Evolutionary conservation across 2,888 invertebrate genomes (phyloP).

Genomic region (Metacarcinus magister): DNA sequence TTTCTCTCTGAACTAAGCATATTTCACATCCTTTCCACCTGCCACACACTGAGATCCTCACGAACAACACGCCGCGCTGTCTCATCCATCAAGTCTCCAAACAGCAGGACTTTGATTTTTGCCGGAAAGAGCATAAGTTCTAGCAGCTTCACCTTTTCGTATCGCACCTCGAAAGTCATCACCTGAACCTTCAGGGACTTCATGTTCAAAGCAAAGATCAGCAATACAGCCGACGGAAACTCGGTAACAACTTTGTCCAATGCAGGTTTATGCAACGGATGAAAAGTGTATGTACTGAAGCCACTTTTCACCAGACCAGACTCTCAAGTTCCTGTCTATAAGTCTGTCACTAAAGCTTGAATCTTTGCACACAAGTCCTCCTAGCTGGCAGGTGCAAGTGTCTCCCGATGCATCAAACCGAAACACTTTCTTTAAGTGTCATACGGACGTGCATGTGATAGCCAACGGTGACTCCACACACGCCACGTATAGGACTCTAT

Average conservation of each 20-base stretch:
- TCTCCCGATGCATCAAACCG: not conserved
- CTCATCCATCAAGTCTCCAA: not conserved
- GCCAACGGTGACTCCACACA: not conserved
- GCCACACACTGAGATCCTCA: not conserved
- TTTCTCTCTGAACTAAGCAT: not conserved
- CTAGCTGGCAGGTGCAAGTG: not conserved
- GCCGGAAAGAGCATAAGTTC: not conserved
- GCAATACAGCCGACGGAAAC: not conserved
- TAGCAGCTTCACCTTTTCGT: not conserved
- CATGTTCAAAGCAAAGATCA: not conserved
- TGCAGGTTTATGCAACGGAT: not conserved
- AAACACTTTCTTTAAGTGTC: not conserved
- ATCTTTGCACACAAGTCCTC: not conserved
- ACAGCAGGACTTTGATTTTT: not conserved
- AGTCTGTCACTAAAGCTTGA: not conserved
- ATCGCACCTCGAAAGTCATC: not conserved
- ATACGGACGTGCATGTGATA: not conserved
- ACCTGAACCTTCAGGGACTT: not conserved
- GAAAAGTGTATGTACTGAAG: not conserved
- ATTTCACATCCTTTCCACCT: slow-evolving; percentile 8
- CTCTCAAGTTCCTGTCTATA: not conserved
- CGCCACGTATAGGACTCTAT: no score
- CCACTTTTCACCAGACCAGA: not conserved
- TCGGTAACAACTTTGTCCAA: not conserved
- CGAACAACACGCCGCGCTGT: not conserved